Percentiles rank a stretch among this genome's conserved stretches.
phyloP scores from a whole-genome alignment of 2,113 vertebrate genomes.

The Muntiacus muntjak region DNA sequence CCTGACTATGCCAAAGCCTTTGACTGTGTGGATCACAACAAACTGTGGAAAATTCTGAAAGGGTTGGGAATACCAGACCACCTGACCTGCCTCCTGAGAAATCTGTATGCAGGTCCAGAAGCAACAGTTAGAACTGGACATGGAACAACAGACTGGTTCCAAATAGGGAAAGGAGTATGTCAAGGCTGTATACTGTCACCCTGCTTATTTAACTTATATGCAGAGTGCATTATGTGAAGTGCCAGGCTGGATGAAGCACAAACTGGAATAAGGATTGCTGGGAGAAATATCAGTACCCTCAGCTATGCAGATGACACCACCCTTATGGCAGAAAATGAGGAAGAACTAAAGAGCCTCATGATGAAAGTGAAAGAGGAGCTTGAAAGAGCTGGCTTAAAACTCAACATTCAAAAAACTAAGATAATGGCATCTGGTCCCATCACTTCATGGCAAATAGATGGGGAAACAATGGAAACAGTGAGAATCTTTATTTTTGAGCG shows the following conservation, averaged over 20 bases:
- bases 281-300: not conserved
- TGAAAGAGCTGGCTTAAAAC: not conserved
- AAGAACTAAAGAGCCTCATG: not conserved
- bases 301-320: not conserved
- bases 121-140: not conserved
- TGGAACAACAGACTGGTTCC: not conserved
- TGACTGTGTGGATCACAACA: not conserved
- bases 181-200: not conserved
- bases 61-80: not conserved
- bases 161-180: not conserved
- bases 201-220: not conserved
- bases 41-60: not conserved
- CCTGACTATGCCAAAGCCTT: not conserved
- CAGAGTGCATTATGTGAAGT: not conserved
- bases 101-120: not conserved
- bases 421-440: not conserved
- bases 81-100: not conserved
- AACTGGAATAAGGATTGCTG: fast-evolving
- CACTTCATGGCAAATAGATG: not conserved
- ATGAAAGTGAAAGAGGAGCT: not conserved
- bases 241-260: not conserved
- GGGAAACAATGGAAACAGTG: not conserved
- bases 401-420: not conserved
- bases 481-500: fast-evolving
- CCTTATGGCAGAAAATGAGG: not conserved